Percentiles rank a stretch among this genome's conserved stretches.
phyloP scores from a whole-genome alignment of 2,113 vertebrate genomes.

The Hylia prasina region DNA sequence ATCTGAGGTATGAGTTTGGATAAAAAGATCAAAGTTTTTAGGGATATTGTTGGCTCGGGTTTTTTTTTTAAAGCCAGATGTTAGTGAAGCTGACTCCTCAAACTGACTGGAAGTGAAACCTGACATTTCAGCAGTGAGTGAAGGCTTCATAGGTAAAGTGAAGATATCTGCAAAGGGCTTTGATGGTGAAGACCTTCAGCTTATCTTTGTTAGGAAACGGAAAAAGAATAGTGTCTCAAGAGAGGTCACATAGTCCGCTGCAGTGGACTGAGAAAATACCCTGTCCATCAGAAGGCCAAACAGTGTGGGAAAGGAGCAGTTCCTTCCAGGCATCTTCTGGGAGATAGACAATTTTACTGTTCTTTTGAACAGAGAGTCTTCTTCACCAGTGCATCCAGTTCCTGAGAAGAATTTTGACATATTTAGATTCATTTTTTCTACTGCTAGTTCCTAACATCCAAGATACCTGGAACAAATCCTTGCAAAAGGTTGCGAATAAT shows the following conservation, averaged over 20 bases:
- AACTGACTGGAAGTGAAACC: background rate
- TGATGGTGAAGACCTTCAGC: background rate
- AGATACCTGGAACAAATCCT: background rate
- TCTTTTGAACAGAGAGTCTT: background rate
- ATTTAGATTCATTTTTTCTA: background rate
- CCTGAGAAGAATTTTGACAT: background rate
- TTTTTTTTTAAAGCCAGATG: background rate
- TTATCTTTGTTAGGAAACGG: background rate
- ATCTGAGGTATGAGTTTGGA: background rate
- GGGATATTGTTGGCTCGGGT: background rate
- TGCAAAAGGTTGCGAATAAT: background rate
- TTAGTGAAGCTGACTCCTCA: background rate
- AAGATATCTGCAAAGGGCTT: background rate
- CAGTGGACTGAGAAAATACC: background rate
- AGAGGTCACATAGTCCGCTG: background rate
- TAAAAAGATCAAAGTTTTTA: background rate
- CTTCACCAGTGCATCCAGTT: background rate
- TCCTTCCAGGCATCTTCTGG: background rate
- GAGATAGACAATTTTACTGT: background rate
- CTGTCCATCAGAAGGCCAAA: background rate
- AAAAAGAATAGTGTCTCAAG: background rate
- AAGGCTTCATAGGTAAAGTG: background rate
- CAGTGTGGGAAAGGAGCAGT: background rate
- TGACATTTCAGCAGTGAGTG: background rate
- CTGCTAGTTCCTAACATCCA: background rate